phyloP scores from a whole-genome alignment of 2,797 vertebrate genomes.

The Rousettus madagascariensis region DNA sequence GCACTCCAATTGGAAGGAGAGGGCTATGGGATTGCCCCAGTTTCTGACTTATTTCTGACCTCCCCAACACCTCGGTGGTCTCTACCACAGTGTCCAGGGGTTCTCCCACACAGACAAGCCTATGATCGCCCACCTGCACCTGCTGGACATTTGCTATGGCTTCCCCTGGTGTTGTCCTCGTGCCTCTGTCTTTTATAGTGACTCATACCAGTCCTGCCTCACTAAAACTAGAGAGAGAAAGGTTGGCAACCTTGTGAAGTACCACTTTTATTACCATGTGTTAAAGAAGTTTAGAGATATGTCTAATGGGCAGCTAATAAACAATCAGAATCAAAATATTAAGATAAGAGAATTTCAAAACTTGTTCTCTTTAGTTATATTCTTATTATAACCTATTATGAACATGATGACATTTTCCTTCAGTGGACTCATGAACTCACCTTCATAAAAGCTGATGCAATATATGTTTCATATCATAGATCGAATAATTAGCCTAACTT shows the following conservation, averaged over 20 bases:
- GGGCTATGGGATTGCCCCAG: rapidly evolving
- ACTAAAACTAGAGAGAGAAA: neutral
- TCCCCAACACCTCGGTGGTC: neutral
- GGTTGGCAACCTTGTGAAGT: neutral
- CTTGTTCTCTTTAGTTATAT: neutral
- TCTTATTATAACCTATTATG: neutral
- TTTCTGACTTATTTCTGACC: neutral
- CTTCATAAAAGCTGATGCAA: neutral
- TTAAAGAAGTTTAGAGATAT: neutral
- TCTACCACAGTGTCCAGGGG: neutral
- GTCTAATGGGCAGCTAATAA: neutral
- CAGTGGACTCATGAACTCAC: too few species aligned
- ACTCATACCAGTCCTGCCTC: neutral
- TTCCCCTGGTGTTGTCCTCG: neutral
- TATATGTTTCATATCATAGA: neutral
- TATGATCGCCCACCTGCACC: neutral
- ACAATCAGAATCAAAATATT: neutral
- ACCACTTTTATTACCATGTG: neutral
- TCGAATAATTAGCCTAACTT: neutral
- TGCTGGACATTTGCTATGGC: neutral
- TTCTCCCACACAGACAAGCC: neutral
- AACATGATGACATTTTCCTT: neutral
- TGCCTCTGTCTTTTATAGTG: neutral
- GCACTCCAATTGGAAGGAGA: neutral
- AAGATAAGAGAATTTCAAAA: neutral